These are phyloP conservation scores for Pimephales promelas DNA, from an alignment of 2,113 vertebrate genomes.

Conservation along the genomic window DNA sequence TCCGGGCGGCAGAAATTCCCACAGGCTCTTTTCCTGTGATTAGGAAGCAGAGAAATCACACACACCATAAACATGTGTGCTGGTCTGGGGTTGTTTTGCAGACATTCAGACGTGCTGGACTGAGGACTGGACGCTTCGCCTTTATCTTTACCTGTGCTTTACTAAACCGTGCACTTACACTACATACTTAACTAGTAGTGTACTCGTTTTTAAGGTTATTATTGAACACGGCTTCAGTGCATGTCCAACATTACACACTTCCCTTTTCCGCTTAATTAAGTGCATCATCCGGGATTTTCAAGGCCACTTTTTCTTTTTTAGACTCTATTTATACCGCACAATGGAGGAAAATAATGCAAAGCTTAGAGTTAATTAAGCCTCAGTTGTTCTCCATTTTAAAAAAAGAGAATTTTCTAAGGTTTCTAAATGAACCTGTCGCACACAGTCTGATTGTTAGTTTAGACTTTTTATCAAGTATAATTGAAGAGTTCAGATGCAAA, in stretches of 20 bases:
- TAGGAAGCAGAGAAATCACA: conserved; percentile 54
- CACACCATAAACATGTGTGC: conserved; percentile 45
- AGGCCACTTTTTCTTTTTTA: no score
- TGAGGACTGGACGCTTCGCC: neutral
- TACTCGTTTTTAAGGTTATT: no score
- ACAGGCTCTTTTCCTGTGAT: conserved; percentile 53
- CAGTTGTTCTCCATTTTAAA: neutral
- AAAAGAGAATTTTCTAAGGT: neutral
- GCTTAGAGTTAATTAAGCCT: neutral
- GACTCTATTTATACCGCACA: no score
- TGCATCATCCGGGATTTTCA: no score
- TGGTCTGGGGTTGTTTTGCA: conserved; percentile 43
- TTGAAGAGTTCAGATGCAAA: no score
- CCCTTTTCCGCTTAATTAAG: no score
- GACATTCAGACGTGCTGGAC: conserved; percentile 39
- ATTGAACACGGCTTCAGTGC: no score
- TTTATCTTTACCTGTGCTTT: neutral
- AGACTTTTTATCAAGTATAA: no score
- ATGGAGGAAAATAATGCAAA: no score
- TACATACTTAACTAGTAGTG: neutral
- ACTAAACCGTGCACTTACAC: neutral
- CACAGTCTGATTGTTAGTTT: no score
- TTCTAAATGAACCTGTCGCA: neutral
- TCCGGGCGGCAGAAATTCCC: conserved; percentile 46
- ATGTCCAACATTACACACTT: no score